Percentiles rank a stretch among this genome's conserved stretches.
These are phyloP conservation scores for Polypterus bichir DNA, from an alignment of 2,113 vertebrate species.

Conservation along the genomic window DNA sequence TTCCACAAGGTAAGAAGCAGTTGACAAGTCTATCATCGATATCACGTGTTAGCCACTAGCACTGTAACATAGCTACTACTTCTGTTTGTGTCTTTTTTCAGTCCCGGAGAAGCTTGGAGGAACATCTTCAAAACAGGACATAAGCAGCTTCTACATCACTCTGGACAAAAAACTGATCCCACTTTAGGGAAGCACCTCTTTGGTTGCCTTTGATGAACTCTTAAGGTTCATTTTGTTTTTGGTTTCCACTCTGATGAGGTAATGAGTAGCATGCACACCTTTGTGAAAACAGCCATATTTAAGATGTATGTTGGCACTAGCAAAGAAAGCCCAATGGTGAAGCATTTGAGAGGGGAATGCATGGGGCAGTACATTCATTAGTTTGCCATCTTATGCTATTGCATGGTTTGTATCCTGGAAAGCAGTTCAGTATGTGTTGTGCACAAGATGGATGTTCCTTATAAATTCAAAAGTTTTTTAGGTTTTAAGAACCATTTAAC, in stretches of 20 bases:
- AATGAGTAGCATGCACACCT: too few relatives aligned
- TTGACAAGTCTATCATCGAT: background rate
- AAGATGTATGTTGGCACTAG: too few relatives aligned
- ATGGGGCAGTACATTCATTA: too few relatives aligned
- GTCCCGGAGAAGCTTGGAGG: background rate
- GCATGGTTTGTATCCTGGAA: constrained; percentile 4
- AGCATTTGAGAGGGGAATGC: too few relatives aligned
- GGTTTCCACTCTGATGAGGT: too few relatives aligned
- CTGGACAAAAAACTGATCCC: constrained; percentile 11
- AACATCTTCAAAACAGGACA: constrained; percentile 4
- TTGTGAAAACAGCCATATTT: too few relatives aligned
- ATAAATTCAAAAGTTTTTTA: constrained; percentile 10
- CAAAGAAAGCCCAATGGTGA: too few relatives aligned
- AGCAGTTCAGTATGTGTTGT: constrained; percentile 5
- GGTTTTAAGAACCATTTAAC: constrained; percentile 6
- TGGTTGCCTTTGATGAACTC: constrained; percentile 14
- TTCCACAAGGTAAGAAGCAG: constrained; percentile 8
- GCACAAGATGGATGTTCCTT: constrained; percentile 10
- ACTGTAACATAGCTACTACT: background rate
- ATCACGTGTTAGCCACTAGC: constrained; percentile 5
- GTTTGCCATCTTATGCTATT: too few relatives aligned
- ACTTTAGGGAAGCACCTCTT: constrained; percentile 11
- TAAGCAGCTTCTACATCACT: constrained; percentile 9
- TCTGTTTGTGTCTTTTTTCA: constrained; percentile 1
- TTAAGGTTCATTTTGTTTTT: constrained; percentile 8